phyloP scores from a whole-genome alignment of 2,797 vertebrate genomes.

The Myripristis murdjan region DNA sequence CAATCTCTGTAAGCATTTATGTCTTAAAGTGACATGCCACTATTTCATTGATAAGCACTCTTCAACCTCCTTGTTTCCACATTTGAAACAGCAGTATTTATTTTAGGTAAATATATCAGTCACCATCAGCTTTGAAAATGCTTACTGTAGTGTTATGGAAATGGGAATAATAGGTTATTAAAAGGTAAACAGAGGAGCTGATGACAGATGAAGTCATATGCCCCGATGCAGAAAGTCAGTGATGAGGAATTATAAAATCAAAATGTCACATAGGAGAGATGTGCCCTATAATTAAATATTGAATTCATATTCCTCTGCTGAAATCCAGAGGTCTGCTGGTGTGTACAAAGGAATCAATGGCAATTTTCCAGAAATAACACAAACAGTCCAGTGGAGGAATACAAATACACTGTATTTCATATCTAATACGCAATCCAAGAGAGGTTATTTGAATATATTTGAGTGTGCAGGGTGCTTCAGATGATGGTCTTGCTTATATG shows the following conservation, averaged over 20 bases:
- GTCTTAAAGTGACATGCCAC: background rate
- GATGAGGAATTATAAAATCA: slow-evolving; percentile 17
- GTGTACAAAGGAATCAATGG: slow-evolving; percentile 50
- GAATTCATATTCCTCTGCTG: slow-evolving; percentile 45
- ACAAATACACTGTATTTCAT: slow-evolving; percentile 55
- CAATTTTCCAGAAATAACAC: slow-evolving; percentile 61
- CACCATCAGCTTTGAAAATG: slow-evolving; percentile 1
- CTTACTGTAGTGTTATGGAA: background rate
- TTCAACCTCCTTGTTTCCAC: background rate
- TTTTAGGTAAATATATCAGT: background rate
- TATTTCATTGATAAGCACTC: no score
- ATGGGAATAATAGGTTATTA: slow-evolving; percentile 24
- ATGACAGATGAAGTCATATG: slow-evolving; percentile 3
- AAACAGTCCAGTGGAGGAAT: slow-evolving; percentile 46
- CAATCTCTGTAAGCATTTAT: background rate
- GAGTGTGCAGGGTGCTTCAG: slow-evolving; percentile 24
- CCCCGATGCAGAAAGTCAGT: slow-evolving; percentile 11
- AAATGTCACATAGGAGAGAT: slow-evolving; percentile 29
- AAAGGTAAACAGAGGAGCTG: slow-evolving; percentile 12
- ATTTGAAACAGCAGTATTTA: background rate
- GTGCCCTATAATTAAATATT: slow-evolving; percentile 44
- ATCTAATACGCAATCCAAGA: slow-evolving; percentile 44
- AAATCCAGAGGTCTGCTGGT: slow-evolving; percentile 24
- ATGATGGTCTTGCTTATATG: slow-evolving; percentile 63
- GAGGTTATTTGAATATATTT: slow-evolving; percentile 58